phyloP scores from a whole-genome alignment of 2,888 invertebrate genomes.

The Acanthococcus lagerstroemiae region DNA sequence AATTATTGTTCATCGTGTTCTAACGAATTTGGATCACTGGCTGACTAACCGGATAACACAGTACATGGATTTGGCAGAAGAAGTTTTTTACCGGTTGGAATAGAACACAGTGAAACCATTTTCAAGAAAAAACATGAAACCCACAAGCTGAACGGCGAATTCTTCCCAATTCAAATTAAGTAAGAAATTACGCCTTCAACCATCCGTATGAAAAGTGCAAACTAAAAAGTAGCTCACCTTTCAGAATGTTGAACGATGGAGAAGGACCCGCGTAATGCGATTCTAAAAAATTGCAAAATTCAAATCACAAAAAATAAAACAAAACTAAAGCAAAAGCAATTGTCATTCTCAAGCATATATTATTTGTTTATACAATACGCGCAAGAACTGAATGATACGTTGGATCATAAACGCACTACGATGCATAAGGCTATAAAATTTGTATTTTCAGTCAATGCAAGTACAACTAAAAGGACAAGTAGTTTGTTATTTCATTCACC shows the following conservation, averaged over 20 bases:
- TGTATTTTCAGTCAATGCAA: not conserved
- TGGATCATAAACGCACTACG: not conserved
- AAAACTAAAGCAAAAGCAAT: slow-evolving; percentile 32
- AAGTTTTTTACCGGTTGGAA: too few species aligned
- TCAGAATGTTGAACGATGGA: slow-evolving; percentile 76
- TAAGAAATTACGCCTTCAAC: slow-evolving; percentile 21
- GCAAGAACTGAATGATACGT: not conserved
- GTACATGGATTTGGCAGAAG: too few species aligned
- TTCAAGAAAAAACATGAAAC: too few species aligned
- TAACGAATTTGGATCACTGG: too few species aligned
- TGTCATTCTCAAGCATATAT: slow-evolving; percentile 28
- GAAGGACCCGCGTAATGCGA: slow-evolving; percentile 69
- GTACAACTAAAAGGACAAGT: not conserved
- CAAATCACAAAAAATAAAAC: slow-evolving; percentile 45
- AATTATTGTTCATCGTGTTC: too few species aligned
- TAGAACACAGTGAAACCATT: too few species aligned
- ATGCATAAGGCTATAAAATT: not conserved
- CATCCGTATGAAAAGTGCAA: slow-evolving; percentile 22
- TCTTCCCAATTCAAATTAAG: slow-evolving; percentile 14
- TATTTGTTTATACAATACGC: slow-evolving; percentile 11
- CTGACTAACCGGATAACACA: too few species aligned
- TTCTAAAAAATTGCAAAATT: slow-evolving; percentile 57
- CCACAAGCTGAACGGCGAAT: too few species aligned
- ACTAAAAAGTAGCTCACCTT: slow-evolving; percentile 50
- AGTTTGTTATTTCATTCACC: not conserved